These are phyloP conservation scores for Petrosia ficiformis DNA, from an alignment of 37 sponge, comb jelly and placozoan species.

Conservation along the genomic window DNA sequence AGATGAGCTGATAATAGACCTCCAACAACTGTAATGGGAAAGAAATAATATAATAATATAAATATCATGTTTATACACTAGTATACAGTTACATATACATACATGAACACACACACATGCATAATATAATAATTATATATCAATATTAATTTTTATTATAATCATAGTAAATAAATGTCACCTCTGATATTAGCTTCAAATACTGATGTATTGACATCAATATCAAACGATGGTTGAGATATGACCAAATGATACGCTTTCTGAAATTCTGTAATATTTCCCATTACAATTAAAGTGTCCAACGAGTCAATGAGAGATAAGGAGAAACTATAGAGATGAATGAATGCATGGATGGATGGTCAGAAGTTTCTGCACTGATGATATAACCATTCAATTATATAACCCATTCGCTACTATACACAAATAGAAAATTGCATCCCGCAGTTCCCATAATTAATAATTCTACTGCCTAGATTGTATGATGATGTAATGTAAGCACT, in stretches of 20 bases:
- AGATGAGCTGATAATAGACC: constrained; percentile 74
- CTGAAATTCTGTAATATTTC: constrained; percentile 45
- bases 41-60: not conserved
- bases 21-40: constrained; percentile 43
- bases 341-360: no score
- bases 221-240: constrained; percentile 25
- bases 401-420: no score
- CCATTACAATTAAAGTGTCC: constrained; percentile 66
- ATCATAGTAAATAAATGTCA: not conserved
- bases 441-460: no score
- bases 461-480: no score
- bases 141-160: not conserved
- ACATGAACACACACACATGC: no score
- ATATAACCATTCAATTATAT: no score
- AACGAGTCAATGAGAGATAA: constrained; percentile 72
- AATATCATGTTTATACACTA: not conserved
- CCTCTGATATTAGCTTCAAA: constrained; percentile 79
- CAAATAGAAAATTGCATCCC: no score
- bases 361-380: no score
- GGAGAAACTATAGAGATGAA: constrained; percentile 48
- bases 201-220: constrained; percentile 58
- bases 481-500: no score
- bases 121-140: no score
- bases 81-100: no score
- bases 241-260: constrained; percentile 21